These are phyloP conservation scores for Parus major DNA, from an alignment of 2,113 vertebrate genomes.

Conservation along the genomic window DNA sequence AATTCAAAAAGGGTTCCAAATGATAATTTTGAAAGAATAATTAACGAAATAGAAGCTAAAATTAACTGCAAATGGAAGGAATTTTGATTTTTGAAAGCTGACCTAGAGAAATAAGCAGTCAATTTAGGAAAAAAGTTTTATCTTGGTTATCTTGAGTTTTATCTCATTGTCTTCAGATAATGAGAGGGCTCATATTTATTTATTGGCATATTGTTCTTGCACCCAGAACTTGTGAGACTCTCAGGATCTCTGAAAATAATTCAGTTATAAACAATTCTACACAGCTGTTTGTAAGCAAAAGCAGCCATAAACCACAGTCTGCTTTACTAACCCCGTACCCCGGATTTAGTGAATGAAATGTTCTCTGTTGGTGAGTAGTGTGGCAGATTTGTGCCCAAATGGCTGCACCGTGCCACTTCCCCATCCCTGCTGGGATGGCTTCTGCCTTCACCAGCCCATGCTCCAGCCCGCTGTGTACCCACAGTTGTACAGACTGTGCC, in stretches of 20 bases:
- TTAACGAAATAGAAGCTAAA: neutral
- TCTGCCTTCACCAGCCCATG: neutral
- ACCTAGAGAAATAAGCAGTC: neutral
- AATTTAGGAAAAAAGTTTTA: neutral
- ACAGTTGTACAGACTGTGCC: rapidly evolving
- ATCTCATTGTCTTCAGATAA: neutral
- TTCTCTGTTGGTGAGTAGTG: rapidly evolving
- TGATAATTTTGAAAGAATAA: neutral
- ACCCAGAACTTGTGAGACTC: neutral
- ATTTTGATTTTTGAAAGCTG: neutral
- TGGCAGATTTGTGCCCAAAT: neutral
- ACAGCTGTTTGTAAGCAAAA: neutral
- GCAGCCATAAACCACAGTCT: neutral
- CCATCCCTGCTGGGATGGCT: rapidly evolving
- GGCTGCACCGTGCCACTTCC: neutral
- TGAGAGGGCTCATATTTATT: neutral
- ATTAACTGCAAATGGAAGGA: neutral
- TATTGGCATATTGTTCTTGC: neutral
- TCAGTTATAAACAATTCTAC: neutral
- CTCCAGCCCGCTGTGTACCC: neutral
- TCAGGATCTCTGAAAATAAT: neutral
- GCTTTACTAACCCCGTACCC: neutral
- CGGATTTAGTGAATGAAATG: neutral
- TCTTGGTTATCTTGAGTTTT: no score
- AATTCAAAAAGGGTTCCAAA: neutral